Conservation (phyloP, 2,888 invertebrate species). For the Tenthredo amoena region DNA sequence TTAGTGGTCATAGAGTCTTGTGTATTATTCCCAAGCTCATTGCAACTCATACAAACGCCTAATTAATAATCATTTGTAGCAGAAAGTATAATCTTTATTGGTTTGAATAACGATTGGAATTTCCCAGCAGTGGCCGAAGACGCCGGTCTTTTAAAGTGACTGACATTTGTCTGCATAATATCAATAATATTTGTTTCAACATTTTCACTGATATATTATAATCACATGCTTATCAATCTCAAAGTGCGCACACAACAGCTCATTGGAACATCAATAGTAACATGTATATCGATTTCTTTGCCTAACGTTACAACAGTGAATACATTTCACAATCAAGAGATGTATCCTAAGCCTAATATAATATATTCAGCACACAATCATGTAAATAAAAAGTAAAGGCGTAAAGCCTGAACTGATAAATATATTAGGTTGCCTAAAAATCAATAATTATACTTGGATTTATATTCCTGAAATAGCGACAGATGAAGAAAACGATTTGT, state of each 20-base stretch:
- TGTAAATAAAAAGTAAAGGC: neutral
- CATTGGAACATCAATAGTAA: neutral
- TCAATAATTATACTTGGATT: neutral
- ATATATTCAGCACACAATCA: neutral
- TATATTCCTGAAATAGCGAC: neutral
- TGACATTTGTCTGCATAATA: neutral
- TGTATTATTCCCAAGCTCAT: neutral
- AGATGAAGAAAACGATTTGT: neutral
- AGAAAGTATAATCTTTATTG: slow-evolving; percentile 41
- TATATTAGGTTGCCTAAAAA: neutral
- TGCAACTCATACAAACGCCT: neutral
- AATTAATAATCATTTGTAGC: slow-evolving; percentile 6
- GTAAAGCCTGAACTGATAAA: neutral
- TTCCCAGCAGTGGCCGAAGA: neutral
- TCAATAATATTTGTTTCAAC: neutral
- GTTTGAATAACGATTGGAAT: neutral
- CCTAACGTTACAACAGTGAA: neutral
- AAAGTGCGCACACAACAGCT: neutral
- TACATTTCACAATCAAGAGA: neutral
- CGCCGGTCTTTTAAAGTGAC: neutral
- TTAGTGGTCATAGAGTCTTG: neutral
- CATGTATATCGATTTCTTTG: neutral
- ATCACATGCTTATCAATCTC: neutral
- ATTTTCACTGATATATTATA: neutral
- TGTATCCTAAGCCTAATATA: neutral